Base-by-base conservation (phyloP, 30 jellyfish, hydroid and myxozoan species). In the Clytia hemisphaerica region DNA sequence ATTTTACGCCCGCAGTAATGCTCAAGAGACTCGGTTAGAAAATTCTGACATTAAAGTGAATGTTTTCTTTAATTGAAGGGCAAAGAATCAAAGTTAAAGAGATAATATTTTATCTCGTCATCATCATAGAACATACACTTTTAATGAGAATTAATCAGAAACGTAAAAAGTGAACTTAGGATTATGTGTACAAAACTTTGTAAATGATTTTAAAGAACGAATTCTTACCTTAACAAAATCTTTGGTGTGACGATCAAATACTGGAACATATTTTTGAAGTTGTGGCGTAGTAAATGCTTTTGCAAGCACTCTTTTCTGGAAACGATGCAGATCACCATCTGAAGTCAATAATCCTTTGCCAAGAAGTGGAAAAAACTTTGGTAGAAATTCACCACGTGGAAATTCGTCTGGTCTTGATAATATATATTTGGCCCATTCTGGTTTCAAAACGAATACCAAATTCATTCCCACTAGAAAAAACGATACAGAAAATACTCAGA, bases 351-450 rank as follows among this genome's bases (percentile, higher is more conserved):
- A 31, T 22, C 70, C 70, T 21, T 57, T 26, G 6, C 70, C 70
- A 31, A 33, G 14, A 9, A 33, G 6, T 21, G 70, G 70, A 21
- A 57, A 57, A 15, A 57, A 57, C 30, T 57, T 26, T 22, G 70
- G 70, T 22, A 57, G 30, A 31, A 57, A 57, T 26, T 22, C 35
- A 5, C 25, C 30, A 22, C 70, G 25, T 33, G 7, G 25, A 57
- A 57, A 57, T 9, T n/a, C 30, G 12, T 57, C 70, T 6, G 70
- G 70, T n/a, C 35, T 57, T 28, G 70, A 57, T 33, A 57, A 33
- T 28, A 57, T 33, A 31, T n/a, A 33, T 57, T 57, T 57, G 14
- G 15, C 25, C 25, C 30, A 6, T 4, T 31, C 50, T 9, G 70
- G 70, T 26, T 22, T 57, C 44, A 31, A 22, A 22, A 57, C 14